Evolutionary conservation across 2,113 vertebrate species (phyloP).

Genomic region (Crotalus tigris): DNA sequence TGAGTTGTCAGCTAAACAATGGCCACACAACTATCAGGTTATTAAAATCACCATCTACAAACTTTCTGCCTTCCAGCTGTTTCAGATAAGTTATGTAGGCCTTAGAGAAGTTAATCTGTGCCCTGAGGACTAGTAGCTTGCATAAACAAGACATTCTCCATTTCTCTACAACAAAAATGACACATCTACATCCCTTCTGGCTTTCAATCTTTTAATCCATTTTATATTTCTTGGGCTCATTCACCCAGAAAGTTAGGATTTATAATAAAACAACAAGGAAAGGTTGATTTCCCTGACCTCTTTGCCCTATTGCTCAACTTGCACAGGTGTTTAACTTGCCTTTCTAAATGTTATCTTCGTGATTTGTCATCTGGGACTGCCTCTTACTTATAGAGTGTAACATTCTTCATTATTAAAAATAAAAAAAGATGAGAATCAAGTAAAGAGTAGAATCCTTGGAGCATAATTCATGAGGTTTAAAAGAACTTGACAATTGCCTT

Average conservation of each 20-base stretch:
- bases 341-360: background rate
- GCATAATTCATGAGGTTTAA: background rate
- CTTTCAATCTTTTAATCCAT: background rate
- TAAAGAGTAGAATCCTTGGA: background rate
- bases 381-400: background rate
- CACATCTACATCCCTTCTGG: background rate
- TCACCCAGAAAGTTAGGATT: background rate
- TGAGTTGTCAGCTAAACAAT: background rate
- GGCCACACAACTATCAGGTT: background rate
- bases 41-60: background rate
- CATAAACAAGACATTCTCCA: background rate
- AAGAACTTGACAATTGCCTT: background rate
- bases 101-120: background rate
- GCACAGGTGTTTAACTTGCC: background rate
- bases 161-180: background rate
- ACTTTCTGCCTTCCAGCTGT: background rate
- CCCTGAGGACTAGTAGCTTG: background rate
- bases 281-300: background rate
- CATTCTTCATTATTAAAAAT: constrained; percentile 20
- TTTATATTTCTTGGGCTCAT: background rate
- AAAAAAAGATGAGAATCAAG: background rate
- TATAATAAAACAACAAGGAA: background rate
- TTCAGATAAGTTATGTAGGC: background rate
- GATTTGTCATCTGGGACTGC: background rate
- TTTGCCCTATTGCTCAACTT: background rate